Percentiles rank a stretch among this genome's conserved stretches.
Conservation (phyloP, 1,140 invertebrate species). For the Chionoecetes opilio region DNA sequence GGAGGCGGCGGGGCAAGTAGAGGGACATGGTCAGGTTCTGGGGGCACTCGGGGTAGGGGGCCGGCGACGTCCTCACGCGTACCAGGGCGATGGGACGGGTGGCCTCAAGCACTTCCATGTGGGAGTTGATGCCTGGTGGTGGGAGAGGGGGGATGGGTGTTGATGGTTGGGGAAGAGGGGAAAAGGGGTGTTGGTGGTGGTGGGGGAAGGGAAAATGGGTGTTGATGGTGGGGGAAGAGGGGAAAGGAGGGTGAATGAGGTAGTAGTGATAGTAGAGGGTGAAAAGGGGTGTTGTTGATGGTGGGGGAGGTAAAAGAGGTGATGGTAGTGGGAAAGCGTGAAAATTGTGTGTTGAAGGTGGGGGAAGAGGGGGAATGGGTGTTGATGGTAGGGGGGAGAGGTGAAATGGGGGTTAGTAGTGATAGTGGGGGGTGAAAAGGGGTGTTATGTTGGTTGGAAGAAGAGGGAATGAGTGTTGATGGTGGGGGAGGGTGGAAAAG, state of each 20-base stretch:
- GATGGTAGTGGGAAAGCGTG: not conserved
- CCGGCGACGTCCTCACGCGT: constrained; percentile 78
- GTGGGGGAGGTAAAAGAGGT: not conserved
- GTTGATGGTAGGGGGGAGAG: too few species aligned
- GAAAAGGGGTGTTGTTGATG: not conserved
- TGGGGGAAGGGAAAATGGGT: not conserved
- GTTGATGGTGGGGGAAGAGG: not conserved
- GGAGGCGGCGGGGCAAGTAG: constrained; percentile 82
- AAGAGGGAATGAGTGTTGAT: not conserved
- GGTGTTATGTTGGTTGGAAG: not conserved
- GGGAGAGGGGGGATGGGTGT: not conserved
- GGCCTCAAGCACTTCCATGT: constrained; percentile 82
- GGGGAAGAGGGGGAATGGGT: too few species aligned
- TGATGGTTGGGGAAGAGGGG: not conserved
- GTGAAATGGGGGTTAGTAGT: not conserved
- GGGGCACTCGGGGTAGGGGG: constrained; percentile 79
- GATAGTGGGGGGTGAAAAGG: too few species aligned
- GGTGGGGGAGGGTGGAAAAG: not conserved
- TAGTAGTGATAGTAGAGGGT: not conserved
- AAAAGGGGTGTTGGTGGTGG: not conserved
- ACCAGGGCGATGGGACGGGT: constrained; percentile 82
- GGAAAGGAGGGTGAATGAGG: not conserved
- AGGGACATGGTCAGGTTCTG: constrained; percentile 82
- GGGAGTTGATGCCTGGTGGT: constrained; percentile 82
- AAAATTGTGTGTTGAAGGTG: too few species aligned